phyloP scores from a whole-genome alignment of 2,888 invertebrate species.

The Drosophila cracens region DNA sequence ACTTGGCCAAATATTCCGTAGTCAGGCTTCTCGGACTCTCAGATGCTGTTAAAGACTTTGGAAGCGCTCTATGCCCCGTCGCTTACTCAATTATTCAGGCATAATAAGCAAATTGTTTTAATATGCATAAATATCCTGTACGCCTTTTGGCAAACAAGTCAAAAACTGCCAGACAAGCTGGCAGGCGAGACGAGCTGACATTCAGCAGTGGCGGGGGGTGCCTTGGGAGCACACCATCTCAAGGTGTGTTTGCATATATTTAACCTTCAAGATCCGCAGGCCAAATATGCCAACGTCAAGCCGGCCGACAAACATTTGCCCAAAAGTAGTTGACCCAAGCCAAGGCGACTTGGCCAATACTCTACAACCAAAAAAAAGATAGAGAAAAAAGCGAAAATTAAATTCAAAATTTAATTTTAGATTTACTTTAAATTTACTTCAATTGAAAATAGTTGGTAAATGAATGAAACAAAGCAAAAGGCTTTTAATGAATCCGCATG shows the following conservation, averaged over 20 bases:
- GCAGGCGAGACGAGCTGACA: conserved; percentile 30
- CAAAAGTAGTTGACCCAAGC: background rate
- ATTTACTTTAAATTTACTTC: background rate
- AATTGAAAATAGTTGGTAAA: background rate
- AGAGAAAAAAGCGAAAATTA: background rate
- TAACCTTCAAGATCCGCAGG: conserved; percentile 76
- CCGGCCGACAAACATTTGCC: conserved; percentile 54
- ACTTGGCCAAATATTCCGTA: conserved; percentile 67
- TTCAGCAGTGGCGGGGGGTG: background rate
- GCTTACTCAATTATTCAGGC: conserved; percentile 78
- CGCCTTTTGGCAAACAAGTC: conserved; percentile 81
- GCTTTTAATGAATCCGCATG: background rate
- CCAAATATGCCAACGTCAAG: conserved; percentile 70
- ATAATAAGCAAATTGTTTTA: conserved; percentile 81
- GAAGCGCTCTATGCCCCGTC: background rate
- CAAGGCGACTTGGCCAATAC: conserved; percentile 37
- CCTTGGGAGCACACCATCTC: conserved; percentile 44
- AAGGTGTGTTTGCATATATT: conserved; percentile 78
- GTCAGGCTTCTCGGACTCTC: conserved; percentile 19
- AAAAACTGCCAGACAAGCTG: conserved; percentile 64
- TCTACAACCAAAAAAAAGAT: conserved; percentile 24
- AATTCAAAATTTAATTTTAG: background rate
- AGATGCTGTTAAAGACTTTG: conserved; percentile 10
- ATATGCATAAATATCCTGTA: conserved; percentile 81
- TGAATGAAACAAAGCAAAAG: background rate